A percentile compares a stretch with the other conserved stretches of the same genome.
phyloP scores from a whole-genome alignment of 2,113 vertebrate species.

The Daubentonia madagascariensis region DNA sequence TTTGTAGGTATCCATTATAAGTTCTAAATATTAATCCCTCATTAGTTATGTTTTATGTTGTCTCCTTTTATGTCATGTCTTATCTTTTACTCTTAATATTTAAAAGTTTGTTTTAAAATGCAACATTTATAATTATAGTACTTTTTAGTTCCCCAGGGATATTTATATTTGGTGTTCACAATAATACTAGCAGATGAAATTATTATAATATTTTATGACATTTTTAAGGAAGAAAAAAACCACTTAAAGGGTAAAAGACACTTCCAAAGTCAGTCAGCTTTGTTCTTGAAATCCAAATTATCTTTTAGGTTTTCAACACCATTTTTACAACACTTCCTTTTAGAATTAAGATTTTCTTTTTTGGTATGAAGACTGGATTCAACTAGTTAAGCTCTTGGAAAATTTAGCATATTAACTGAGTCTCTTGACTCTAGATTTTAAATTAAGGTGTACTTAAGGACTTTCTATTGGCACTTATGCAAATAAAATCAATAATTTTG shows the following conservation, averaged over 20 bases:
- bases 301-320: neutral
- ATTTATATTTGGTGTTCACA: neutral
- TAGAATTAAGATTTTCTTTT: neutral
- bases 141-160: neutral
- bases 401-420: neutral
- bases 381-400: neutral
- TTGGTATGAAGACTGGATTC: neutral
- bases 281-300: neutral
- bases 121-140: neutral
- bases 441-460: neutral
- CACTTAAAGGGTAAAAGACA: neutral
- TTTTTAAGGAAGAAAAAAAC: neutral
- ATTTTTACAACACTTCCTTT: neutral
- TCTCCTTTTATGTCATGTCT: neutral
- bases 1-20: neutral
- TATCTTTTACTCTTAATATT: neutral
- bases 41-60: neutral
- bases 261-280: neutral
- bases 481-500: conserved; percentile 8
- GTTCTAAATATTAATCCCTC: neutral
- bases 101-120: neutral
- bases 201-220: neutral
- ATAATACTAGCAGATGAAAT: neutral
- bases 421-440: neutral
- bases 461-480: neutral